Evolutionary conservation across 2,113 vertebrate genomes (phyloP), one percentile per base, ranked within the genome.

Genomic region (Limnothrissa miodon): DNA sequence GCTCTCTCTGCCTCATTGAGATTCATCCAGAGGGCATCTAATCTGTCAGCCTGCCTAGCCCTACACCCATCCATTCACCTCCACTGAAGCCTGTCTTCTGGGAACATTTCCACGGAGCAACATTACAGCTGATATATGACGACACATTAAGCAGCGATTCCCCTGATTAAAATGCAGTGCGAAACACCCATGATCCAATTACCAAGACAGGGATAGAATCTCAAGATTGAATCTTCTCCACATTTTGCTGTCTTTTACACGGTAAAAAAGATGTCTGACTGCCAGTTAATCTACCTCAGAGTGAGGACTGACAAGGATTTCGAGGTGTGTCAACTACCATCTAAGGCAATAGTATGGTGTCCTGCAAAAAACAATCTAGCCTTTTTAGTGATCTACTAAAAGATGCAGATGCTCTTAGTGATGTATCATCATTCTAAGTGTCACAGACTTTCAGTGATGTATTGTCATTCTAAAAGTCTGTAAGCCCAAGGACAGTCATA

Each of bases 221-320:
- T 5, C n/a, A 4, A 80, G 6, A 90, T 89, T 85, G 42, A 91
- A 89, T 87, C 86, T 78, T 87, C 90, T 91, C 89, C 85, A 81
- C 36, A n/a, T n/a, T 17, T 45, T 83, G 62, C 83, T 86, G 85
- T 88, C 86, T 42, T n/a, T 80, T 82, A 74, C 36, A 0, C 33
- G 9, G 62, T 2, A 79, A 86, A 53, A 81, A 80, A 83, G 86
- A 90, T 36, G 4, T 81, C 83, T 44, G 51, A 9, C 66, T 39
- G 25, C 44, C 44, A 39, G 29, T 23, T 53, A 59, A 74, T 29
- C 15, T 81, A 79, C 80, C 82, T 81, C 66, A 13, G 66, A 74
- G 66, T 4, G 10, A 17, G 15, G 66, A 39, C 11, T 4, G 66
- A 10, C 15, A 36, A 36, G 66, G 66, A 74, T 15, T 36, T 56